Evolutionary conservation across 2,113 vertebrate genomes (phyloP), one percentile per base, ranked within the genome.

Genomic region (Silurus glanis): DNA sequence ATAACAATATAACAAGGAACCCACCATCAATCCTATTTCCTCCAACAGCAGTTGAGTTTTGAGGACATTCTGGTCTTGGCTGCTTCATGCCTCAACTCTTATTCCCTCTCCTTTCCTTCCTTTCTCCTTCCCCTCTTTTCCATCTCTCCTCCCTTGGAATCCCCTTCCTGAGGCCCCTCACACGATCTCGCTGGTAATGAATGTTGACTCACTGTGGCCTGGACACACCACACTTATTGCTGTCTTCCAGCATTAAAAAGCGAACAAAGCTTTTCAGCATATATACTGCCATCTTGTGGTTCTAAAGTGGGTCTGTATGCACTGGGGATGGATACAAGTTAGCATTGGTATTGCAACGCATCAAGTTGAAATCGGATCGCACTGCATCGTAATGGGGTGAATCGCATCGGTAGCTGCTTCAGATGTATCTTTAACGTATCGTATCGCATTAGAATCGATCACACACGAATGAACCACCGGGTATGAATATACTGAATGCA

Each of bases 101-200:
- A 76, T 37, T 85, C 53, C 21, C 58, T 72, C 55, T 59, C n/a
- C 49, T 10, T 78, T 80, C 28, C 51, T 78, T 53, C 49, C 17
- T 79, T 49, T 25, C 74, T 61, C 66, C 59, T 72, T 61, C 51
- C 67, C n/a, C 23, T 74, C 58, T 74, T 64, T 55, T 86, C 67
- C 79, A 62, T 86, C 79, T 74, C 79, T 82, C 85, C 85, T 82
- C 79, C 85, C 79, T 82, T 56, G 82, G 55, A 23, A 45, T 62
- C 58, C 79, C 85, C 85, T 74, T 75, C 59, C 28, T 6, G 5
- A 62, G 79, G 83, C 61, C 67, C 47, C 69, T 83, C 55, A 75
- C 67, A 78, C 2, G 62, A 56, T 9, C 80, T 83, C 51, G 69
- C 81, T 69, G 87, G 49, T 87, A 85, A 86, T 2, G 72, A 74